phyloP scores from a whole-genome alignment of 2,888 invertebrate species.

The Tetranychus piercei region DNA sequence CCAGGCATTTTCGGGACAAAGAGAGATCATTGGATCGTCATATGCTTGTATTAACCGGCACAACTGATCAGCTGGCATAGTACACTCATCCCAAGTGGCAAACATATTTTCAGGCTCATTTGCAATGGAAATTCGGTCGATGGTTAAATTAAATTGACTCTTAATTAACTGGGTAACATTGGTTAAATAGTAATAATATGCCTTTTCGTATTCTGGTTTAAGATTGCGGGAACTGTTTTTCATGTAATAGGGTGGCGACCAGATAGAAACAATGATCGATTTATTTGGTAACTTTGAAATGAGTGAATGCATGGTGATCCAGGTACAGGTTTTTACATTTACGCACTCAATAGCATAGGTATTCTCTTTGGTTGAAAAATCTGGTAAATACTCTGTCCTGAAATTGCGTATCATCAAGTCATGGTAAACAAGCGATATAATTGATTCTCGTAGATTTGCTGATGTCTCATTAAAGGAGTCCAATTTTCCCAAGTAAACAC shows the following conservation, averaged over 20 bases:
- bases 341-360: neutral
- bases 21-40: neutral
- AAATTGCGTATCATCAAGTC: neutral
- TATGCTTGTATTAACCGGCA: neutral
- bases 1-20: neutral
- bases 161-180: neutral
- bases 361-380: neutral
- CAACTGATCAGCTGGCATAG: neutral
- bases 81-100: constrained; percentile 3
- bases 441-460: neutral
- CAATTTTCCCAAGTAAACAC: constrained; percentile 1
- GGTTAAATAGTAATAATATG: neutral
- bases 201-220: neutral
- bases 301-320: constrained; percentile 8
- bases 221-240: neutral
- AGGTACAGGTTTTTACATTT: neutral
- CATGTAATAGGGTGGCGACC: constrained; percentile 5
- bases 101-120: constrained; percentile 7
- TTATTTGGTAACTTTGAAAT: neutral
- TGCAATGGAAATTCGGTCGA: neutral
- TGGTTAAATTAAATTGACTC: neutral
- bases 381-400: neutral
- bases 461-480: neutral
- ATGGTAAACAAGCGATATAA: neutral
- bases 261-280: neutral